A percentile compares a stretch with the other conserved stretches of the same genome.
phyloP scores from a whole-genome alignment of 2,888 invertebrate genomes.

The Esperia sulphurella region DNA sequence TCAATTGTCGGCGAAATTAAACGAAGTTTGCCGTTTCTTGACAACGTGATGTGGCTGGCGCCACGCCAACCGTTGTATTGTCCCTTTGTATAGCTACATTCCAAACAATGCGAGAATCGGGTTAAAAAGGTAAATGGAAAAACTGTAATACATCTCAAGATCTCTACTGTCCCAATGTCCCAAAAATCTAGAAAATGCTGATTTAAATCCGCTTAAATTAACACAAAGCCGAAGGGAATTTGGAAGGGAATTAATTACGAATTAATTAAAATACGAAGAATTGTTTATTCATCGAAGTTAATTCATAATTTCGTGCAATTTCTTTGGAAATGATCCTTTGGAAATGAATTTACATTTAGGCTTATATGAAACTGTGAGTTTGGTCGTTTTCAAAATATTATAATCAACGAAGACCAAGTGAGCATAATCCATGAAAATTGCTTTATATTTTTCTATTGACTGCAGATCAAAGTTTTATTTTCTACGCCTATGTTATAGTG shows the following conservation, averaged over 20 bases:
- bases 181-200: neutral
- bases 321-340: constrained; percentile 9
- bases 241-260: constrained; percentile 9
- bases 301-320: constrained; percentile 9
- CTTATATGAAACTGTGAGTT: neutral
- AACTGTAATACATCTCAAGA: constrained; percentile 17
- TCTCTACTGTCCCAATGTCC: constrained; percentile 4
- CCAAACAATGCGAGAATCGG: constrained; percentile 14
- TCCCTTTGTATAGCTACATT: constrained; percentile 15
- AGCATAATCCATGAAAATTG: too few relatives aligned
- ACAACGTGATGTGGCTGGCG: constrained; percentile 50
- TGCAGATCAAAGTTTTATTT: too few relatives aligned
- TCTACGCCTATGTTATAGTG: too few relatives aligned
- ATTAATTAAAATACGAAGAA: constrained; percentile 12
- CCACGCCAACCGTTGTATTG: constrained; percentile 35
- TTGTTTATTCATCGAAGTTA: constrained; percentile 15
- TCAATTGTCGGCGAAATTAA: constrained; percentile 56
- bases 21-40: constrained; percentile 55
- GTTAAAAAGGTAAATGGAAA: constrained; percentile 20
- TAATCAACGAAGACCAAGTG: too few relatives aligned
- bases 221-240: neutral
- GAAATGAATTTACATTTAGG: constrained; percentile 3
- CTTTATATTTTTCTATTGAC: too few relatives aligned
- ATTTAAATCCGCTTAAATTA: neutral
- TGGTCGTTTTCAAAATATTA: too few relatives aligned